phyloP scores from a whole-genome alignment of 2,797 vertebrate genomes.

The Pyrrhura leucotis region DNA sequence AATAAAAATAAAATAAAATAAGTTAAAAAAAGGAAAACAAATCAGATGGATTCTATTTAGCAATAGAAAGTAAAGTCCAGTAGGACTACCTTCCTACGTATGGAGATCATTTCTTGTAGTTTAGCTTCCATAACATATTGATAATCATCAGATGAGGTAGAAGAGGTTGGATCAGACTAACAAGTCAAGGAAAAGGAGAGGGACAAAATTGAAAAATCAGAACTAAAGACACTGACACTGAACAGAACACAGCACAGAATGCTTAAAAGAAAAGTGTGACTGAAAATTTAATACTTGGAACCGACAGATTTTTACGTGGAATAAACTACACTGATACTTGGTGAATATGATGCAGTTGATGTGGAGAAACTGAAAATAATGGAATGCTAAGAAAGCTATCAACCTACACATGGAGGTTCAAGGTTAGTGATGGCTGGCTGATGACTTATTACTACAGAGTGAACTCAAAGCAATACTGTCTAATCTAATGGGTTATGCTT shows the following conservation, averaged over 20 bases:
- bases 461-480: conserved; percentile 61
- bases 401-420: conserved; percentile 70
- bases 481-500: not conserved
- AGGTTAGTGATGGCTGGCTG: conserved; percentile 78
- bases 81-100: conserved; percentile 97
- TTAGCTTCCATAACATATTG: conserved; percentile 99
- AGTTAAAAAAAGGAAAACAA: conserved; percentile 77
- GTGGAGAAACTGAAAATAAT: conserved; percentile 74
- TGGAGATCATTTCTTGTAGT: conserved; percentile 96
- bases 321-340: conserved; percentile 75
- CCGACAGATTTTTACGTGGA: conserved; percentile 73
- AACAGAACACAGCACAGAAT: conserved; percentile 85
- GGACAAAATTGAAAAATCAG: conserved; percentile 91
- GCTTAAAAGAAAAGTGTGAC: conserved; percentile 82
- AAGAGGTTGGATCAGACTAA: conserved; percentile 94
- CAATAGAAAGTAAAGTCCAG: conserved; percentile 88
- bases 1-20: conserved; percentile 79
- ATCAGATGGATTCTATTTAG: conserved; percentile 87
- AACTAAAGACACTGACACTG: conserved; percentile 84
- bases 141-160: conserved; percentile 96
- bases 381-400: conserved; percentile 75
- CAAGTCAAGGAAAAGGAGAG: conserved; percentile 90
- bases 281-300: conserved; percentile 75
- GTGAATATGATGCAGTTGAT: conserved; percentile 71
- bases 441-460: conserved; percentile 66